These are phyloP conservation scores for Rhodeus uyekii DNA, from an alignment of 2,797 vertebrate species.

Conservation along the genomic window DNA sequence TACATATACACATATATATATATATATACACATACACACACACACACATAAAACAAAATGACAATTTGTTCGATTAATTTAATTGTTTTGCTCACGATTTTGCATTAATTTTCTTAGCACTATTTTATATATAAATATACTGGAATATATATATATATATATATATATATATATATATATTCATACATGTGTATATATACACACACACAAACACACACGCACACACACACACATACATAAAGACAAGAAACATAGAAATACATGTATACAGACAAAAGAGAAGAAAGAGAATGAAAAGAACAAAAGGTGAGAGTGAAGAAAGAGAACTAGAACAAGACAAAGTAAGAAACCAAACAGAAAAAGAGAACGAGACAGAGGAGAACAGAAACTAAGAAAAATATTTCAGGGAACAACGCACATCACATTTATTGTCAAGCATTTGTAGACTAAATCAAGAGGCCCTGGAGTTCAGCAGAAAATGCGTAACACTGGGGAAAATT, in stretches of 20 bases:
- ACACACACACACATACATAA: no score
- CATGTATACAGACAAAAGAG: not conserved
- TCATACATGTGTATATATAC: no score
- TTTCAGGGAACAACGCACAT: conserved; percentile 17
- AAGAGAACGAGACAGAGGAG: not conserved
- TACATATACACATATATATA: no score
- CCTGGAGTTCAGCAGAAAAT: conserved; percentile 37
- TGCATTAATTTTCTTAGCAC: no score
- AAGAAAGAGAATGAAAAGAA: not conserved
- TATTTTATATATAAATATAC: no score
- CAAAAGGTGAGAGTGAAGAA: not conserved
- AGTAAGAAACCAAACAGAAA: not conserved
- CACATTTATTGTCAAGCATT: conserved; percentile 51
- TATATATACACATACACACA: no score
- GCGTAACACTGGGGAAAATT: conserved; percentile 45
- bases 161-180: no score
- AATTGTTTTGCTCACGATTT: no score
- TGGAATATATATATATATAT: no score
- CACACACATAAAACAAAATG: no score
- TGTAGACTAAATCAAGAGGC: conserved; percentile 43
- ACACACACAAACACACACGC: no score
- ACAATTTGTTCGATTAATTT: no score
- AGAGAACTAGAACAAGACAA: not conserved
- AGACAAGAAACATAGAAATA: not conserved
- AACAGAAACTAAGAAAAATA: not conserved